Evolutionary conservation across 2,797 vertebrate genomes (phyloP).

Genomic region (Sparidentex hasta): DNA sequence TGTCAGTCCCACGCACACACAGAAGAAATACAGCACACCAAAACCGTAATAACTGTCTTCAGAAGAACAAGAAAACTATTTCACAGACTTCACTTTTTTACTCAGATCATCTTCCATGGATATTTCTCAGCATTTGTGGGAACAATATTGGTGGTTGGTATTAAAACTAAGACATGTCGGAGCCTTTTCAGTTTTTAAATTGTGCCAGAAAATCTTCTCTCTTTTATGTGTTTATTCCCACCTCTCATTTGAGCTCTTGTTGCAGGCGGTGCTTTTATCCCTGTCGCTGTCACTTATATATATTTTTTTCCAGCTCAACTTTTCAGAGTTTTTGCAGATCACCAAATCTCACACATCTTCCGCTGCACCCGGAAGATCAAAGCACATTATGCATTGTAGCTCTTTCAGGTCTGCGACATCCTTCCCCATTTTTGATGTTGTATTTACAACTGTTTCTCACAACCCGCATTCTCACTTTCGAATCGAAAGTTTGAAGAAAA

Average conservation of each 20-base stretch:
- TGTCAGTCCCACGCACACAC: constrained; percentile 61
- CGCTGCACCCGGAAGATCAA: constrained; percentile 64
- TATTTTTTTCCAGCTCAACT: constrained; percentile 57
- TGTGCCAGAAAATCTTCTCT: constrained; percentile 48
- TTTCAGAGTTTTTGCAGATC: constrained; percentile 62
- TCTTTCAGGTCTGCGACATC: constrained; percentile 58
- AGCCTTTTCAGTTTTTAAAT: constrained; percentile 50
- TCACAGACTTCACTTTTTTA: constrained; percentile 43
- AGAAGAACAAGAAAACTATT: constrained; percentile 63
- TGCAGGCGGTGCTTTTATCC: constrained; percentile 76
- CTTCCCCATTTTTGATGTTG: constrained; percentile 59
- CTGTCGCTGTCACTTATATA: constrained; percentile 67
- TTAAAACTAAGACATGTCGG: constrained; percentile 73
- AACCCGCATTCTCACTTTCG: constrained; percentile 16
- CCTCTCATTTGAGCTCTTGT: constrained; percentile 72
- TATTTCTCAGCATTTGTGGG: constrained; percentile 56
- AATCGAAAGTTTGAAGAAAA: constrained; percentile 46
- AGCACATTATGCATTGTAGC: constrained; percentile 67
- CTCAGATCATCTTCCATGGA: constrained; percentile 50
- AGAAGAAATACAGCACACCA: constrained; percentile 50
- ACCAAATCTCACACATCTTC: constrained; percentile 59
- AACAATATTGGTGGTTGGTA: constrained; percentile 50
- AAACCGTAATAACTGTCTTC: constrained; percentile 55
- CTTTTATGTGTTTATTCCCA: constrained; percentile 70
- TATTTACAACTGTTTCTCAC: constrained; percentile 57